Evolutionary conservation across 2,113 vertebrate species (phyloP).

Genomic region (Machaerirhynchus nigripectus): DNA sequence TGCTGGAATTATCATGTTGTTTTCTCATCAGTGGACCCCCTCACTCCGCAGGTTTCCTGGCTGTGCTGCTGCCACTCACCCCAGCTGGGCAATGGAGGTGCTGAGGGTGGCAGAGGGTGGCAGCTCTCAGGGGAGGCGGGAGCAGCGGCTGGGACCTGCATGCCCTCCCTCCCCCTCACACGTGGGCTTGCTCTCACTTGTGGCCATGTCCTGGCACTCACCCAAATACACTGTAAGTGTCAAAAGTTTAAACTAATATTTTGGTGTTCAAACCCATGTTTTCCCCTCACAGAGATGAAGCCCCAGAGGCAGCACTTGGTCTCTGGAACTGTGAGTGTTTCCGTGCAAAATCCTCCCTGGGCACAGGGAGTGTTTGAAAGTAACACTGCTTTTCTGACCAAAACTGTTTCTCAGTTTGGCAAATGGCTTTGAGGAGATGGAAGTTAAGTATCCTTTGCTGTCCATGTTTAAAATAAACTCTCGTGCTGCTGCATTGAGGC

Average conservation of each 20-base stretch:
- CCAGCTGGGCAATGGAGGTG: fast-evolving
- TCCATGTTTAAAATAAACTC: not conserved
- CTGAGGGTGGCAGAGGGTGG: fast-evolving
- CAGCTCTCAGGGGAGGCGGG: fast-evolving
- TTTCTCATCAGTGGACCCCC: not conserved
- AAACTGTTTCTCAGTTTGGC: not conserved
- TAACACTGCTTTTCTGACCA: not conserved
- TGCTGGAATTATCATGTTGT: not conserved
- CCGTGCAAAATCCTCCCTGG: not conserved
- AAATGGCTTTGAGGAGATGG: not conserved
- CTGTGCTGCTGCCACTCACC: fast-evolving
- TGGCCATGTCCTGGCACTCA: not conserved
- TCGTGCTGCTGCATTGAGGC: fast-evolving
- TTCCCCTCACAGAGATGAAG: not conserved
- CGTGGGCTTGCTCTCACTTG: fast-evolving
- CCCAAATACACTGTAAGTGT: not conserved
- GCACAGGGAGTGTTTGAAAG: not conserved
- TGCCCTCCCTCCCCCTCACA: fast-evolving
- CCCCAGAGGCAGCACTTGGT: fast-evolving
- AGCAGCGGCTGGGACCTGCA: fast-evolving
- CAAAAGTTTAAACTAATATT: not conserved
- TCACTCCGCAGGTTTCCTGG: not conserved
- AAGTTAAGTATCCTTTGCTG: not conserved
- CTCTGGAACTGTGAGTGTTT: fast-evolving
- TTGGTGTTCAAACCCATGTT: fast-evolving